Evolutionary conservation across 1,140 invertebrate species (phyloP).

Genomic region (Acromyrmex heyeri): DNA sequence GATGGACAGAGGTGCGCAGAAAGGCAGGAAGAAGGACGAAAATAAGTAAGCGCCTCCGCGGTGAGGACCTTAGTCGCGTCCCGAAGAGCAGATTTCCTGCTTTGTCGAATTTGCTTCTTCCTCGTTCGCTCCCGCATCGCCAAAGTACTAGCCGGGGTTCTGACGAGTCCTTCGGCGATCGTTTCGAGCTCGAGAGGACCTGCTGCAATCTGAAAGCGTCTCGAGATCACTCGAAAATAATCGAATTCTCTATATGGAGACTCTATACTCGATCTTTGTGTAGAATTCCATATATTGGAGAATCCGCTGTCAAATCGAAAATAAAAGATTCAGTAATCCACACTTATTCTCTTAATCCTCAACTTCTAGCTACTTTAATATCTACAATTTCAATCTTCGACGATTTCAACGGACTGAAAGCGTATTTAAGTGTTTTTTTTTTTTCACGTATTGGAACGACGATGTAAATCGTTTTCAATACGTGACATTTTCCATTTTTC

Average conservation of each 20-base stretch:
- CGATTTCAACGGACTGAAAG: not conserved
- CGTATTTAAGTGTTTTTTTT: not conserved
- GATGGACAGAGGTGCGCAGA: constrained; percentile 62
- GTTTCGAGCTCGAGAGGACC: constrained; percentile 55
- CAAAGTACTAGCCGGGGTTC: not conserved
- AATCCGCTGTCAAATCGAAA: constrained; percentile 9
- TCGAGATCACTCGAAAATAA: constrained; percentile 79
- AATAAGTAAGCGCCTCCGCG: constrained; percentile 67
- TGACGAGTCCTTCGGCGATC: constrained; percentile 51
- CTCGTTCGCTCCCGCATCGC: constrained; percentile 27
- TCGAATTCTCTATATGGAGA: constrained; percentile 73
- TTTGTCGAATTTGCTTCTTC: constrained; percentile 75
- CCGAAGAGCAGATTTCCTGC: constrained; percentile 53
- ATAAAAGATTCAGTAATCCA: constrained; percentile 8
- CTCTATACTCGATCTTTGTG: not conserved
- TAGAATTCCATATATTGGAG: constrained; percentile 4
- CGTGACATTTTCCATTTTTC: constrained; percentile 7
- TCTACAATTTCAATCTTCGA: not conserved
- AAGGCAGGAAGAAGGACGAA: constrained; percentile 60
- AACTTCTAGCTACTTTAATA: not conserved
- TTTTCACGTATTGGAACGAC: not conserved
- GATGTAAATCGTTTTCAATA: not conserved
- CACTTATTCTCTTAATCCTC: not conserved
- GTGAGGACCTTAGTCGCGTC: constrained; percentile 31
- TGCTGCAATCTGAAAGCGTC: constrained; percentile 67